Evolutionary conservation across 30 jellyfish, hydroid and myxozoan species (phyloP), one percentile per base, ranked within the genome.

Genomic region (Phacellophora camtschatica): DNA sequence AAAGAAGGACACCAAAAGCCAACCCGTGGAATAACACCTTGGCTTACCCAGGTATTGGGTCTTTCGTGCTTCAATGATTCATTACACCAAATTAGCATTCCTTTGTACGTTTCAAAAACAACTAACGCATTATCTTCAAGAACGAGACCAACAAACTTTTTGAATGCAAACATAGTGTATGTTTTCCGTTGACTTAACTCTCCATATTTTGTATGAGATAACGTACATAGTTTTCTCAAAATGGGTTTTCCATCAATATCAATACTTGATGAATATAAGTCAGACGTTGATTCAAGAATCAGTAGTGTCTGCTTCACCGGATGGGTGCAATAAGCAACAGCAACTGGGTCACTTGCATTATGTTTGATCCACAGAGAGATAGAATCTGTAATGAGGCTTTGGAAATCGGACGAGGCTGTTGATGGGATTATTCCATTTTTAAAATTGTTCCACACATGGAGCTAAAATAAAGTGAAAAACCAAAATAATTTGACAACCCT

Each of bases 1-100:
- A 92, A 97, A 4, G 96, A 88, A 2, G 77, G 39, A 55, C 90
- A 75, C 99, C 99, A 94, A 1, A 94, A 71, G 5, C 97, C 99
- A 48, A 78, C 88, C 28, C 37, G 77, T 15, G 99, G 97, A 5
- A 74, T 73, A 30, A n/a, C 66, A 8, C 97, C 96, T 49, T 77
- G 90, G 33, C 96, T 50, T 0, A 74, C 74, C 97, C 97, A 88
- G 8, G 80, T 18, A 33, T 72, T 76, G 0, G 96, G 95, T 32
- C 95, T 43, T 28, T 82, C 83, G 22, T 74, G 33, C 32, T 50
- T 82, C 20, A 77, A 59, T 13, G 90, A 46, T 1, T 88, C 93
- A 19, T 87, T 66, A 27, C 65, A 45, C 97, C 97, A 87, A 8
- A 94, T 56, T 36, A 80, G 83, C 82, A 55, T 90, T 35, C 99